phyloP scores from a whole-genome alignment of 37 sponge, comb jelly and placozoan species.

The Spongia lamella region DNA sequence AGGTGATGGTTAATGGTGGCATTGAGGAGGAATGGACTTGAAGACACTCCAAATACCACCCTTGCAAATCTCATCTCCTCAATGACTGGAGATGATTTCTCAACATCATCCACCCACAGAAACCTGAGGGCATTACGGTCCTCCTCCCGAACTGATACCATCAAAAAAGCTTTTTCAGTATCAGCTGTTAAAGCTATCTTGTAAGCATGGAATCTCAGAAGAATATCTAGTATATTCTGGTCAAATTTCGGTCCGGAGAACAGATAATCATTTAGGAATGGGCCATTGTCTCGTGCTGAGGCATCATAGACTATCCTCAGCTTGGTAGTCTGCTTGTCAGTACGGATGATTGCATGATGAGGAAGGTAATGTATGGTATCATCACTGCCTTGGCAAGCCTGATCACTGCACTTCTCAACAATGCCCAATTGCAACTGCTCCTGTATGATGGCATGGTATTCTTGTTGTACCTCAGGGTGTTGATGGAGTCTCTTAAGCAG shows the following conservation, averaged over 20 bases:
- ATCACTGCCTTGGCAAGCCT: too few species aligned
- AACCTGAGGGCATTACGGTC: too few species aligned
- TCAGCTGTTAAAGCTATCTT: slow-evolving; percentile 31
- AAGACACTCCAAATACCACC: not conserved
- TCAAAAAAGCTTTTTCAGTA: slow-evolving; percentile 60
- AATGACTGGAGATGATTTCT: too few species aligned
- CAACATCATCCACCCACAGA: too few species aligned
- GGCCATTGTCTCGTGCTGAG: slow-evolving; percentile 1
- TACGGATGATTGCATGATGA: slow-evolving; percentile 24
- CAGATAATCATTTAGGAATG: slow-evolving; percentile 20
- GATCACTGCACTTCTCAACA: too few species aligned
- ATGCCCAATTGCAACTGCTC: slow-evolving; percentile 22
- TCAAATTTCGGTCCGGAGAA: slow-evolving; percentile 28
- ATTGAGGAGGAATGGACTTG: not conserved
- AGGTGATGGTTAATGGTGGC: too few species aligned
- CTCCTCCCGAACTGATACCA: too few species aligned
- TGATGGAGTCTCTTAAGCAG: slow-evolving; percentile 21
- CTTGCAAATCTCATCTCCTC: too few species aligned
- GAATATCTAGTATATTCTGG: slow-evolving; percentile 38
- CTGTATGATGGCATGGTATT: slow-evolving; percentile 26
- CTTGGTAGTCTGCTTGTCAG: slow-evolving; percentile 36
- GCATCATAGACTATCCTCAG: slow-evolving; percentile 55
- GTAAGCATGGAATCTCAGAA: slow-evolving; percentile 20
- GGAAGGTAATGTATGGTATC: slow-evolving; percentile 23
- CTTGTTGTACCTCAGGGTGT: slow-evolving; percentile 1